Base-by-base conservation (phyloP, 2,797 vertebrate genomes). In the Rousettus madagascariensis region DNA sequence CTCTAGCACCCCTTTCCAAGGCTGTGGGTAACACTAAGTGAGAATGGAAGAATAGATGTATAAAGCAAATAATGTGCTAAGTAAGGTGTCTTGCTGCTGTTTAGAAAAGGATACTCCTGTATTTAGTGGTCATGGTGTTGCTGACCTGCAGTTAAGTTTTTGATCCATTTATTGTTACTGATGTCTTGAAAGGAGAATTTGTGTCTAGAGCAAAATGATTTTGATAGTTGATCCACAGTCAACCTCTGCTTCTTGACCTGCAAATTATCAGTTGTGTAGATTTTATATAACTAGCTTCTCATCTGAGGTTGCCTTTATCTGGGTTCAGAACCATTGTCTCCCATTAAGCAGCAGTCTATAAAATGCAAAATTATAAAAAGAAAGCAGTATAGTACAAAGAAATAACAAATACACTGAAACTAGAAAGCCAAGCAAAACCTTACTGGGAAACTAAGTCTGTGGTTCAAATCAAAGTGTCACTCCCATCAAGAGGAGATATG, bases 171-270 rank as follows among this genome's bases (percentile, higher is more conserved):
- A 30, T 24, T 96, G 13, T 95, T 24, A 24, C 13, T 80, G 57
- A 12, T 77, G 11, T 84, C 9, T 75, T 79, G 36, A 71, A 94
- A 94, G 59, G 41, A 77, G 24, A 59, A 26, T 89, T 65, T 49
- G 46, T 68, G 20, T 63, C 55, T 36, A 57, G 46, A 38, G 2
- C 16, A 63, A 72, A 93, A 17, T 87, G 59, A 49, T 51, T 65
- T 78, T 82, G 72, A 13, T 65, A 36, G n/a, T 30, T 85, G n/a
- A 85, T 59, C 8, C 15, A 24, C 41, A 85, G 49, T 85, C 57
- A 90, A 51, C 61, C 75, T 38, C 95, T 91, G 30, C 22, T 90
- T 97, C 71, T 59, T 83, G 49, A 51, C 7, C 30, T 85, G 19
- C 19, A 74, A 63, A n/a, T 90, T 66, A 26, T 57, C 38, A 93